These are phyloP conservation scores for Hermodice carunculata DNA, from an alignment of 2,888 invertebrate species.

Conservation along the genomic window DNA sequence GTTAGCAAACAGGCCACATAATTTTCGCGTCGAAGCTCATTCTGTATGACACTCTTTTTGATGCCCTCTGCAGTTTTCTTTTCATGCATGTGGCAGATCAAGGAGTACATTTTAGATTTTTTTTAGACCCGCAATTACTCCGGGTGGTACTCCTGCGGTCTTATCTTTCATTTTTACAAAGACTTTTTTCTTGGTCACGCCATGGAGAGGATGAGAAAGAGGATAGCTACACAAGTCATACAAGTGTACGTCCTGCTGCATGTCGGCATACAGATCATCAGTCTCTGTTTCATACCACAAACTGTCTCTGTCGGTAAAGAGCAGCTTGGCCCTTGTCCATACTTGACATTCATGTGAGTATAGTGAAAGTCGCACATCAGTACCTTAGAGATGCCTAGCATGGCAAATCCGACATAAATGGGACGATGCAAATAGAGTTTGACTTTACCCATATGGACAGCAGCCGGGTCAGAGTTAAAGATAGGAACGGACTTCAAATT, in stretches of 20 bases:
- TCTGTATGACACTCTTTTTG: not conserved
- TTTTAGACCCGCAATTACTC: conserved; percentile 5
- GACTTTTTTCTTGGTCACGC: not conserved
- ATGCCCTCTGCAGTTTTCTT: not conserved
- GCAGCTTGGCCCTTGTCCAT: conserved; percentile 41
- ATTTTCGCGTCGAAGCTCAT: not conserved
- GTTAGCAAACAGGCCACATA: no score
- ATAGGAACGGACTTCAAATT: no score
- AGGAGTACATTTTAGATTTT: not conserved
- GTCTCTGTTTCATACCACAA: conserved; percentile 52
- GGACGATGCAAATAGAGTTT: conserved; percentile 61
- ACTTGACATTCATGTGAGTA: conserved; percentile 50
- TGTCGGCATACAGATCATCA: conserved; percentile 62
- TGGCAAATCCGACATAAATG: conserved; percentile 62
- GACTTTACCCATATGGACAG: conserved; percentile 55
- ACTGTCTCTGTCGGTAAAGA: conserved; percentile 58
- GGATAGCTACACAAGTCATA: conserved; percentile 14
- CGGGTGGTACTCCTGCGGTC: not conserved
- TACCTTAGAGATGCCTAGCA: conserved; percentile 66
- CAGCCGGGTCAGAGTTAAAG: no score
- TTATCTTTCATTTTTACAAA: conserved; percentile 2
- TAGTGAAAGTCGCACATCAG: conserved; percentile 66
- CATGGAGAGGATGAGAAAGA: not conserved
- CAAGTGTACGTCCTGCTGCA: not conserved
- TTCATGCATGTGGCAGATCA: not conserved